Evolutionary conservation across 2,113 vertebrate genomes (phyloP).

Genomic region (Caretta caretta): DNA sequence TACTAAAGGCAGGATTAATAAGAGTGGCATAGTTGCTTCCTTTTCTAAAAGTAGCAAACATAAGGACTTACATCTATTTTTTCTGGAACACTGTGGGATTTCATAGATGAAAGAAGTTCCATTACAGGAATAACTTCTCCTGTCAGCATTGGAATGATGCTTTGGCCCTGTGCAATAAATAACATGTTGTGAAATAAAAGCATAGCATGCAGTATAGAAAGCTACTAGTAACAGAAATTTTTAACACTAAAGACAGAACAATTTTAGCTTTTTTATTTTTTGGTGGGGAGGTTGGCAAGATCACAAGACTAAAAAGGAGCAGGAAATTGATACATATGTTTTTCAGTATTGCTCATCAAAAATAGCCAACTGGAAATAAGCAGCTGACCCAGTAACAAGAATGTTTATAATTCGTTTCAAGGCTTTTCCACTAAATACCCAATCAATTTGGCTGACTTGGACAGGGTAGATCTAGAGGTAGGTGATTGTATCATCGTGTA

Average conservation of each 20-base stretch:
- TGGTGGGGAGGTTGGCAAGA: not conserved
- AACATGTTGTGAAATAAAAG: slow-evolving; percentile 14
- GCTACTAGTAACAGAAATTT: not conserved
- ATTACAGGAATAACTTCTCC: slow-evolving; percentile 96
- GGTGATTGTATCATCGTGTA: not conserved
- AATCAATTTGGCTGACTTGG: not conserved
- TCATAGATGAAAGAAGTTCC: slow-evolving; percentile 97
- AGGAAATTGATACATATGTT: not conserved
- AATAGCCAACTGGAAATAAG: not conserved
- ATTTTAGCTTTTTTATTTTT: not conserved
- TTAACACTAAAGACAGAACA: not conserved
- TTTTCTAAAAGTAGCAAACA: slow-evolving; percentile 5
- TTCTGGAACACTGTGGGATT: slow-evolving; percentile 92
- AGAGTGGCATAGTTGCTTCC: not conserved
- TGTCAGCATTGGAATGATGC: slow-evolving; percentile 94
- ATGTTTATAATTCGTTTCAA: not conserved
- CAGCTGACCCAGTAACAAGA: not conserved
- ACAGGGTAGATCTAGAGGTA: not conserved
- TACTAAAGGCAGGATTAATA: not conserved
- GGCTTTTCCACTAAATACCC: not conserved
- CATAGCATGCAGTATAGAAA: not conserved
- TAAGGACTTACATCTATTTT: slow-evolving; percentile 90
- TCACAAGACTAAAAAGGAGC: not conserved
- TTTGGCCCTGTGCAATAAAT: slow-evolving; percentile 87
- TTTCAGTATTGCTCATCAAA: not conserved